phyloP scores from a whole-genome alignment of 2,113 vertebrate genomes.

The Glareola pratincola region DNA sequence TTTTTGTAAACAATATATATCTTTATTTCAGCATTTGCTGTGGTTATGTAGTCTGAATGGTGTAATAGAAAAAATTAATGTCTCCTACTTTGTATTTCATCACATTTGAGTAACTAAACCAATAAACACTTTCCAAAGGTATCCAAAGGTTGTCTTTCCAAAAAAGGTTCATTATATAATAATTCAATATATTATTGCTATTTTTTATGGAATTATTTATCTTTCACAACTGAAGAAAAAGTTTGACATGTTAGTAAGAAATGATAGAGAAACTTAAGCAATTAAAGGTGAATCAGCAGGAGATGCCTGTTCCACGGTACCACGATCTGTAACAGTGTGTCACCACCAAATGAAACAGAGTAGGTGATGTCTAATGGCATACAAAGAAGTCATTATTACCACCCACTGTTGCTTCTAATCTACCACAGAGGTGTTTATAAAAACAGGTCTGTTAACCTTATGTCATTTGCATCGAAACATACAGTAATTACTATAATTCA shows the following conservation, averaged over 20 bases:
- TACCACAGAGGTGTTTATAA: not conserved
- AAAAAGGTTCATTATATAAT: not conserved
- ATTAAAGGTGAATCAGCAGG: not conserved
- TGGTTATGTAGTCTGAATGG: not conserved
- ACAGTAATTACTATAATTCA: not conserved
- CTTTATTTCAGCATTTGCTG: not conserved
- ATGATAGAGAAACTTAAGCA: not conserved
- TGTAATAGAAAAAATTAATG: not conserved
- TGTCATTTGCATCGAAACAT: not conserved
- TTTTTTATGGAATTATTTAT: not conserved
- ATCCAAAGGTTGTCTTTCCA: not conserved
- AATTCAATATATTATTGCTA: not conserved
- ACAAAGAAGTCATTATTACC: not conserved
- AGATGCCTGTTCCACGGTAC: not conserved
- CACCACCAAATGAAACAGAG: not conserved
- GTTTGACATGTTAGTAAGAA: not conserved
- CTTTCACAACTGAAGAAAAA: not conserved
- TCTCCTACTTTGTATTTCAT: not conserved
- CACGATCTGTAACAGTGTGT: not conserved
- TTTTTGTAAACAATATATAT: not conserved
- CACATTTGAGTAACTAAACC: not conserved
- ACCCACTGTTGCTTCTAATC: not conserved
- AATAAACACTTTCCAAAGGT: not conserved
- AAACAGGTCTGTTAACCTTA: not conserved
- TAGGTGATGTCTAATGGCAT: not conserved